Conservation (phyloP, 2,113 vertebrate species). For the Cheilinus undulatus region DNA sequence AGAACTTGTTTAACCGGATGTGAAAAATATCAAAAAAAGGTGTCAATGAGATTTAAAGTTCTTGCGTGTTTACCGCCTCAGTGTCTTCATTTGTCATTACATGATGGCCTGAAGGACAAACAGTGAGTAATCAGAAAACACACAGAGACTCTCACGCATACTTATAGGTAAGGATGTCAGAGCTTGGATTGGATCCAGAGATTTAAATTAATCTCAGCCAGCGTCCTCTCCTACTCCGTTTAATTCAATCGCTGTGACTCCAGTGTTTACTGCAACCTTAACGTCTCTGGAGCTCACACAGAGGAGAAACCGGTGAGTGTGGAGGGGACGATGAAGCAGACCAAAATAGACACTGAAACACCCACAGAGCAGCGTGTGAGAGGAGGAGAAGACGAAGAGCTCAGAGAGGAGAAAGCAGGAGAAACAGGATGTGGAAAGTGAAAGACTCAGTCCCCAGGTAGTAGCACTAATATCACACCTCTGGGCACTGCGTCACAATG, state of each 20-base stretch:
- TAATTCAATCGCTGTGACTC: conserved; percentile 18
- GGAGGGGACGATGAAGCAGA: conserved; percentile 14
- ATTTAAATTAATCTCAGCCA: conserved; percentile 32
- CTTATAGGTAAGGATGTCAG: neutral
- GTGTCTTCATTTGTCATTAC: neutral
- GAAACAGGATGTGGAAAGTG: no score
- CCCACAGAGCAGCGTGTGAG: conserved; percentile 42
- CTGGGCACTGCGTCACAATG: neutral
- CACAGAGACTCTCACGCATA: conserved; percentile 7
- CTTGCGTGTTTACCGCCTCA: neutral
- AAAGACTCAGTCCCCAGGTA: conserved; percentile 19
- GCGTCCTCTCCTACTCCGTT: conserved; percentile 10
- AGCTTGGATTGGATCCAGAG: conserved; percentile 34
- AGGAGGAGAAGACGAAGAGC: conserved; percentile 1
- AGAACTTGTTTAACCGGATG: neutral
- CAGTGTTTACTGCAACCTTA: conserved; percentile 4
- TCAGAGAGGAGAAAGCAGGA: neutral
- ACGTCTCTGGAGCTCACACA: conserved; percentile 10
- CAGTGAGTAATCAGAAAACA: conserved; percentile 1
- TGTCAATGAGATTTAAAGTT: neutral
- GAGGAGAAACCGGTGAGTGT: neutral
- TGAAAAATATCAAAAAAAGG: neutral
- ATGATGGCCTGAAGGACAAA: conserved; percentile 19
- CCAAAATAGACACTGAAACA: conserved; percentile 50
- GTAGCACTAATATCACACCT: conserved; percentile 54